phyloP scores from a whole-genome alignment of 1,140 invertebrate species.

The Papilio machaon region DNA sequence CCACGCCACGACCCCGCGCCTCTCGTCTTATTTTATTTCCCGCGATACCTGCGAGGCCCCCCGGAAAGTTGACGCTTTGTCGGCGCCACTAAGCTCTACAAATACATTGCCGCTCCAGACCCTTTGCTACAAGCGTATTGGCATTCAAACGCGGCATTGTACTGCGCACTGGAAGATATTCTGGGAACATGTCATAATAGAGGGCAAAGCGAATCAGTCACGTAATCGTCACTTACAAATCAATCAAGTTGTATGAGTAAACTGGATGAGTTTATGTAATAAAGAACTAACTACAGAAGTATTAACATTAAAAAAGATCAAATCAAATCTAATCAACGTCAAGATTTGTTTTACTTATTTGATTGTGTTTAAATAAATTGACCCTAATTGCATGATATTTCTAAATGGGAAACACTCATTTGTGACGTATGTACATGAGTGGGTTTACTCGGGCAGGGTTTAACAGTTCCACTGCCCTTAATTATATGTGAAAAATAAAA shows the following conservation, averaged over 20 bases:
- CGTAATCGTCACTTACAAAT: conserved; percentile 33
- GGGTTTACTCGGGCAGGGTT: not conserved
- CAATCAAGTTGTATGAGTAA: conserved; percentile 28
- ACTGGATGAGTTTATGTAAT: not conserved
- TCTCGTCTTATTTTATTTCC: conserved; percentile 32
- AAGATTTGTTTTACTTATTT: not conserved
- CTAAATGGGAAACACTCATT: not conserved
- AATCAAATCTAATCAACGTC: no score
- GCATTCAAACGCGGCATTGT: not conserved
- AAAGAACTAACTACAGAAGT: not conserved
- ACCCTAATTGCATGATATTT: not conserved
- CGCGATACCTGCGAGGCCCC: conserved; percentile 32
- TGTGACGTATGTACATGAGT: not conserved
- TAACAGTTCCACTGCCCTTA: not conserved
- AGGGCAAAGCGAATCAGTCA: conserved; percentile 31
- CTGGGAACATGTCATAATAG: conserved; percentile 35
- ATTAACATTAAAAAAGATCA: not conserved
- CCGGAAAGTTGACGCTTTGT: conserved; percentile 29
- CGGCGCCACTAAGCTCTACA: conserved; percentile 15
- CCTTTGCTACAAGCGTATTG: not conserved
- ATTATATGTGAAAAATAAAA: not conserved
- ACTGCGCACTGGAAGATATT: conserved; percentile 3
- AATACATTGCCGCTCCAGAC: conserved; percentile 1
- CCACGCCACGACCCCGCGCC: not conserved
- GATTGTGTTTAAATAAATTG: not conserved